A percentile compares a stretch with the other conserved stretches of the same genome.
phyloP scores from a whole-genome alignment of 2,888 invertebrate genomes.

The Habrosyne pyritoides region DNA sequence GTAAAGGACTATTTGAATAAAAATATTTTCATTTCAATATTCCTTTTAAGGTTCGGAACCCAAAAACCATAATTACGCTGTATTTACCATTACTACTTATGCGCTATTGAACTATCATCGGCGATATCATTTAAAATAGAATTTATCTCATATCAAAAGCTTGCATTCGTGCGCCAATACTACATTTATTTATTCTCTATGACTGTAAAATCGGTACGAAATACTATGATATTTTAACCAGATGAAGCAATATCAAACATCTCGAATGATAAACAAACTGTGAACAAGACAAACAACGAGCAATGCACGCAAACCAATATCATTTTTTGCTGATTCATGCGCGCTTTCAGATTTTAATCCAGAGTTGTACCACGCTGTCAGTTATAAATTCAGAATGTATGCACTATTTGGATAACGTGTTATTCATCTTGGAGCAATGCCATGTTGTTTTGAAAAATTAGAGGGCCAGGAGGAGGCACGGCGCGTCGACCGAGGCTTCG shows the following conservation, averaged over 20 bases:
- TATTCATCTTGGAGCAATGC: conserved; percentile 66
- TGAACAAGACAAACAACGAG: conserved; percentile 25
- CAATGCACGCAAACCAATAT: conserved; percentile 10
- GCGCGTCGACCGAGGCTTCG: conserved; percentile 18
- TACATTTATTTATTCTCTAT: too few relatives aligned
- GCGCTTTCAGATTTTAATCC: not conserved
- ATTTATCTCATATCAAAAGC: too few relatives aligned
- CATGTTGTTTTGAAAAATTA: conserved; percentile 77
- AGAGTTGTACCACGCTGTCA: conserved; percentile 9
- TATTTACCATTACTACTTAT: too few relatives aligned
- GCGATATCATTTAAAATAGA: too few relatives aligned
- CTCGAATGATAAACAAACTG: not conserved
- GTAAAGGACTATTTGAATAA: too few relatives aligned
- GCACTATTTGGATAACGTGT: conserved; percentile 59
- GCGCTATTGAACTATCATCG: too few relatives aligned
- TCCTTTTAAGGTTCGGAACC: too few relatives aligned
- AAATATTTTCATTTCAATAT: too few relatives aligned
- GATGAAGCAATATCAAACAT: not conserved
- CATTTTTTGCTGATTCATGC: not conserved
- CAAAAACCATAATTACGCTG: too few relatives aligned
- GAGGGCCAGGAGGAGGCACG: conserved; percentile 37
- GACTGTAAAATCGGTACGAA: too few relatives aligned
- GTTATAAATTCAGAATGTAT: conserved; percentile 51
- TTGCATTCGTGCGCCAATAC: too few relatives aligned
- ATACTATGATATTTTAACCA: too few relatives aligned